A percentile compares a stretch with the other conserved stretches of the same genome.
Evolutionary conservation across 35 echinoderm and acorn worm genomes (phyloP).

Genomic region (Stichopus chloronotus): DNA sequence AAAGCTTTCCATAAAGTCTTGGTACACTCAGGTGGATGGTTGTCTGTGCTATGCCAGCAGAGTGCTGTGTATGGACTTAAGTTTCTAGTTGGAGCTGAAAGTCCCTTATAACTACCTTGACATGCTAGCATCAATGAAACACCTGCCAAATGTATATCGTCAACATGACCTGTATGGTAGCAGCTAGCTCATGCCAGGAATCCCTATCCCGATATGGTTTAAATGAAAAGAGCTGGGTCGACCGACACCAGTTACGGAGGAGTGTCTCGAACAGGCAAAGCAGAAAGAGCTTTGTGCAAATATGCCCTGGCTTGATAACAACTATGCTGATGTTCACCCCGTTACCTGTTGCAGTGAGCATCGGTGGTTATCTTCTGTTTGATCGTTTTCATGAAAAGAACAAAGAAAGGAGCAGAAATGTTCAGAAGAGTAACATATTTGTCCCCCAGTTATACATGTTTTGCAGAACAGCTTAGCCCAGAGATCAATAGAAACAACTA

Average conservation of each 20-base stretch:
- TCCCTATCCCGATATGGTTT: slow-evolving; percentile 1
- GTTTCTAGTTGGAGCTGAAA: slow-evolving; percentile 39
- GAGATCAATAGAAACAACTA: not conserved
- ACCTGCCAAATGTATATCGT: slow-evolving; percentile 43
- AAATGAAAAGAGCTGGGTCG: slow-evolving; percentile 29
- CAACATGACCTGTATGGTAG: slow-evolving; percentile 63
- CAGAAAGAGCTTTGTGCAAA: not conserved
- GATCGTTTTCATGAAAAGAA: slow-evolving; percentile 28
- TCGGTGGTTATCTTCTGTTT: not conserved
- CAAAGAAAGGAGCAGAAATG: not conserved
- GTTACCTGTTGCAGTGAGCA: not conserved
- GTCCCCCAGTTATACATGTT: slow-evolving; percentile 31
- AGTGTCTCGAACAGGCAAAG: not conserved
- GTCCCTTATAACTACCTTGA: slow-evolving; percentile 56
- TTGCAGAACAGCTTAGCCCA: not conserved
- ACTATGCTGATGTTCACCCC: not conserved
- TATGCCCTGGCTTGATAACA: not conserved
- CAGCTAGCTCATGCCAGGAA: slow-evolving; percentile 31
- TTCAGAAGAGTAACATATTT: slow-evolving; percentile 16
- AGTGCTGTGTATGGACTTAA: slow-evolving; percentile 51
- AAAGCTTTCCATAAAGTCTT: slow-evolving; percentile 30
- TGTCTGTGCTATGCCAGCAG: slow-evolving; percentile 38
- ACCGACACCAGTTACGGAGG: not conserved
- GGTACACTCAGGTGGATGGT: slow-evolving; percentile 24
- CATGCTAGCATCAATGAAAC: slow-evolving; percentile 11